A percentile compares a stretch with the other conserved stretches of the same genome.
phyloP scores from a whole-genome alignment of 2,888 invertebrate species.

The Agrilus mali region DNA sequence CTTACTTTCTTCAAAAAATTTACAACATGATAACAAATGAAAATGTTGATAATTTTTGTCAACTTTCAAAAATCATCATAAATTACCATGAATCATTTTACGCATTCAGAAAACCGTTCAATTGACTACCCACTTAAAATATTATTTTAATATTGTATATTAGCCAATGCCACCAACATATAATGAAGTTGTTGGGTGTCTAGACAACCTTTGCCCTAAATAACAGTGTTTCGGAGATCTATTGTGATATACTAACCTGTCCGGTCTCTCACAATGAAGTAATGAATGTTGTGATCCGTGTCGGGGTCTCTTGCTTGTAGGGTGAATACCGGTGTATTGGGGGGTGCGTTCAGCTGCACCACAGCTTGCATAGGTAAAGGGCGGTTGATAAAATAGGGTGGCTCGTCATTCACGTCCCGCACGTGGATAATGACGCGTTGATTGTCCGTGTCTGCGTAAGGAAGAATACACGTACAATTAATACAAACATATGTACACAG shows the following conservation, averaged over 20 bases:
- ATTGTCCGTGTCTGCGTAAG: constrained; percentile 73
- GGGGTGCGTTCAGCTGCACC: constrained; percentile 88
- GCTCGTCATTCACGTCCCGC: constrained; percentile 93
- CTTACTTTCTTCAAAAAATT: no score
- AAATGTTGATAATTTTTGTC: no score
- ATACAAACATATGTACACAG: no score
- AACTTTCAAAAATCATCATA: no score
- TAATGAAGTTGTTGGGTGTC: no score
- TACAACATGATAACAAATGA: no score
- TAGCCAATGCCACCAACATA: no score
- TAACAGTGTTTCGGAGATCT: constrained; percentile 11
- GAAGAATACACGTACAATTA: background rate
- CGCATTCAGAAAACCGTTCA: no score
- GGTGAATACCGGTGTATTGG: constrained; percentile 94
- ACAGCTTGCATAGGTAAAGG: constrained; percentile 96
- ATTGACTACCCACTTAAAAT: no score
- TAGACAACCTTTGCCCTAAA: background rate
- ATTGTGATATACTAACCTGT: constrained; percentile 49
- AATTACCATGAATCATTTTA: no score
- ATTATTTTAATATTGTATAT: no score
- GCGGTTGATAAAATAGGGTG: constrained; percentile 92
- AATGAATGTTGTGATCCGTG: constrained; percentile 90
- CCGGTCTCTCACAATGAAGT: constrained; percentile 87
- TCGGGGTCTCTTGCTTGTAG: constrained; percentile 94
- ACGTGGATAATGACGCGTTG: constrained; percentile 91